Base-by-base conservation (phyloP, 2,113 vertebrate species). In the Ciconia maguari region DNA sequence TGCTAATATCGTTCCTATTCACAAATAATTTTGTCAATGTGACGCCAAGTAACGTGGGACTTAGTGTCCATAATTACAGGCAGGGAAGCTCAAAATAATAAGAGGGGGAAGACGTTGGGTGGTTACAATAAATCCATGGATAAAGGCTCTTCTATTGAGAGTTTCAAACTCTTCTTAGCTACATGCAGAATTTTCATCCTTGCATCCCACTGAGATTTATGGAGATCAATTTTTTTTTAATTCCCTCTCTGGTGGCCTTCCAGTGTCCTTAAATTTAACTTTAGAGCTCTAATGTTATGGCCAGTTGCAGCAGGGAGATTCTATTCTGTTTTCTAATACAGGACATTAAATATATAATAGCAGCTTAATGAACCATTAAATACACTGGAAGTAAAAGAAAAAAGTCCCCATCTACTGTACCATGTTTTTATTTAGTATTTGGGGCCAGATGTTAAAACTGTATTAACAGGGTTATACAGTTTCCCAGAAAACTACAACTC, bases 41-140 rank as follows among this genome's bases (percentile, higher is more conserved):
- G 49, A 30, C 0, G 0, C 49, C 13, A 7, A 62, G 34, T 66
- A 25, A 77, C 2, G 2, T 5, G 20, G 20, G 32, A 52, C 20
- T 55, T 5, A 13, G 7, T 44, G 30, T 77, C 32, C 16, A 7
- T n/a, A 21, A 79, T 41, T 32, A 65, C 29, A 94, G 30, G 18
- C 24, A 52, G 17, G 6, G 11, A 75, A 92, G 69, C 11, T 85
- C 41, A 72, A 54, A 13, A 26, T 32, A 64, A 24, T 13, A 57
- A 74, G 55, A 61, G 10, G 19, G 51, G 16, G 26, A 75, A 2
- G 6, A 42, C 52, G 13, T 13, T 76, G 41, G 18, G 13, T 84
- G 44, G 34, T 38, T 83, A 69, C 32, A 54, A 27, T 65, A 48
- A 70, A 72, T 41, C 22, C 34, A 32, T 26, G 19, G 76, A 44